Base-by-base conservation (phyloP, 2,797 vertebrate species). In the Peromyscus melanophrys region DNA sequence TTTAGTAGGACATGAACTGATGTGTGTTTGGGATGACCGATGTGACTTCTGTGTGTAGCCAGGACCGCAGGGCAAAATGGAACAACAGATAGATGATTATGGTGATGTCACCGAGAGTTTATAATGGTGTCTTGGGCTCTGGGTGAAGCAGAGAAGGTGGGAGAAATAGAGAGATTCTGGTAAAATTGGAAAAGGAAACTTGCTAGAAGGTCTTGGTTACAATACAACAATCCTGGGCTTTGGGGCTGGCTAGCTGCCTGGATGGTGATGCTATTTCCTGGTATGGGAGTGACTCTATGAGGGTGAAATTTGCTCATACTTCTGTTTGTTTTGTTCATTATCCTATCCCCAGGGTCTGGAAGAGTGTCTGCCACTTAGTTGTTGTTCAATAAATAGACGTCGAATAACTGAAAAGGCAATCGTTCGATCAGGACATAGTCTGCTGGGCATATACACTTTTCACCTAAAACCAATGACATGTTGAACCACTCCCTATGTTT, bases 311-410 rank as follows among this genome's bases (percentile, higher is more conserved):
- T n/a, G 8, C 75, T 83, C 75, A 43, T 13, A 8, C 37, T 40
- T 81, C 57, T 90, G 75, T 61, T 94, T 92, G 37, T 93, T 96
- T 94, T 95, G 80, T 73, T 84, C 23, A 43, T 67, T 81, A 17
- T 67, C n/a, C 4, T 80, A 25, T 65, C 63, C 55, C 43, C 43
- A 25, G 49, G 17, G 40, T 82, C 78, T 80, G 76, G 75, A 90
- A 82, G 59, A 95, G 52, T 40, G 16, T 63, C 57, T 55, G 25
- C 52, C 63, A 31, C 43, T 83, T 90, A 67, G 77, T 55, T 89
- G 46, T 46, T 46, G 7, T 63, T 93, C 73, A 43, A 73, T 52
- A 85, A 90, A 69, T 27, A 46, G 3, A 29, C 37, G 19, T 6
- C 40, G 46, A 95, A 65, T 89, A 63, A 84, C 13, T 63, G 59